Conservation (phyloP, 2,113 vertebrate species). For the Menidia beryllina region DNA sequence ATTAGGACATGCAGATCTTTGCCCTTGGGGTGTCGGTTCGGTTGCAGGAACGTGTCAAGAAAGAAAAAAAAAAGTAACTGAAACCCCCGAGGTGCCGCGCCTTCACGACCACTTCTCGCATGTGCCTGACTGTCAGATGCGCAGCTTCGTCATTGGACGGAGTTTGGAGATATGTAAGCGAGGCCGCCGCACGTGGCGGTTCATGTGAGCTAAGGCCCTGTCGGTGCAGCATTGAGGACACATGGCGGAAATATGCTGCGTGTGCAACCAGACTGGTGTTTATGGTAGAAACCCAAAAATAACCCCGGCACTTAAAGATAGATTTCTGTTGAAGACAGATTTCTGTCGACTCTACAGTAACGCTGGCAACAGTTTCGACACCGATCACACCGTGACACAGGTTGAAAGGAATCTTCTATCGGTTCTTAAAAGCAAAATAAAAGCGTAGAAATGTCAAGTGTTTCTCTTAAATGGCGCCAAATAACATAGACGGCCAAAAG, state of each 20-base stretch:
- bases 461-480: too few relatives aligned
- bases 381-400: too few relatives aligned
- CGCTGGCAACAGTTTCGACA: too few relatives aligned
- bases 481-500: neutral
- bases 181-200: conserved; percentile 42
- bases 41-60: neutral
- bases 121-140: neutral
- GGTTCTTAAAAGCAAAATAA: too few relatives aligned
- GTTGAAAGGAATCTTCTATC: too few relatives aligned
- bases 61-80: conserved; percentile 5
- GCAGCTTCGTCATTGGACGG: neutral
- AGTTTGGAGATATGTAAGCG: neutral
- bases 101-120: neutral
- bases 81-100: conserved; percentile 1
- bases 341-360: too few relatives aligned
- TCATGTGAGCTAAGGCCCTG: conserved; percentile 43
- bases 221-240: too few relatives aligned
- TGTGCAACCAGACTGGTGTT: neutral
- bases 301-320: neutral
- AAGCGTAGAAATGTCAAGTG: too few relatives aligned
- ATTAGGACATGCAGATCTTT: neutral
- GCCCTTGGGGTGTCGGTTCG: neutral
- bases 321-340: too few relatives aligned
- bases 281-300: neutral
- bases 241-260: neutral